Conservation (phyloP, 2,888 invertebrate species). For the Chironomus tentans region DNA sequence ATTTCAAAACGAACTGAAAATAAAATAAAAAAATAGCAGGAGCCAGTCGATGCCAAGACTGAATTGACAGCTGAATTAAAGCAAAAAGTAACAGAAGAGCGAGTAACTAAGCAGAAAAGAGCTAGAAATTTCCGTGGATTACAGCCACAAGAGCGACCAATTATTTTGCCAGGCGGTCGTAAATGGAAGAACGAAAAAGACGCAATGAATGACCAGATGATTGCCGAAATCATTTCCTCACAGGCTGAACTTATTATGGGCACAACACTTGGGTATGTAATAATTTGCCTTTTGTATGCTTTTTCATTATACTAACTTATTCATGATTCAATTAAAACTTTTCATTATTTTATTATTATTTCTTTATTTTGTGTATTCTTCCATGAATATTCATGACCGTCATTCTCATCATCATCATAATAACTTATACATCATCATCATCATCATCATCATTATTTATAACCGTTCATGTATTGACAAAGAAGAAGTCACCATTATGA, state of each 20-base stretch:
- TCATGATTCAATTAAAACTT: not conserved
- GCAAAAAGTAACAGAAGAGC: slow-evolving; percentile 27
- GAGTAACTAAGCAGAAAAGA: slow-evolving; percentile 29
- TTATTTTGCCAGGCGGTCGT: slow-evolving; percentile 68
- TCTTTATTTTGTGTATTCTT: not conserved
- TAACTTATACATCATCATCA: not conserved
- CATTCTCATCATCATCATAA: slow-evolving; percentile 19
- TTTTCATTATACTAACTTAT: slow-evolving; percentile 2
- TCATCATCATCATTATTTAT: not conserved
- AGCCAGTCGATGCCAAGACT: slow-evolving; percentile 13
- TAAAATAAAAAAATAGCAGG: not conserved
- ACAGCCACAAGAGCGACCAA: slow-evolving; percentile 57
- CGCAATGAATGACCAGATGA: slow-evolving; percentile 80
- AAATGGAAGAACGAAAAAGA: slow-evolving; percentile 75
- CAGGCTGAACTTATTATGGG: slow-evolving; percentile 81
- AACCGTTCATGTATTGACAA: not conserved
- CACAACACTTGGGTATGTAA: slow-evolving; percentile 69
- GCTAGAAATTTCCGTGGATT: slow-evolving; percentile 47
- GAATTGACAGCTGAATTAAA: slow-evolving; percentile 27
- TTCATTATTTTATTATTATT: slow-evolving; percentile 2
- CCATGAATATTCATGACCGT: too few species aligned
- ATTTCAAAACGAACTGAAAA: not conserved
- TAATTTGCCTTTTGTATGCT: not conserved
- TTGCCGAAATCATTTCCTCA: slow-evolving; percentile 72
- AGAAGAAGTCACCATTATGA: slow-evolving; percentile 37